These are phyloP conservation scores for Andricus quercusramuli DNA, from an alignment of 2,888 invertebrate genomes.

Conservation along the genomic window DNA sequence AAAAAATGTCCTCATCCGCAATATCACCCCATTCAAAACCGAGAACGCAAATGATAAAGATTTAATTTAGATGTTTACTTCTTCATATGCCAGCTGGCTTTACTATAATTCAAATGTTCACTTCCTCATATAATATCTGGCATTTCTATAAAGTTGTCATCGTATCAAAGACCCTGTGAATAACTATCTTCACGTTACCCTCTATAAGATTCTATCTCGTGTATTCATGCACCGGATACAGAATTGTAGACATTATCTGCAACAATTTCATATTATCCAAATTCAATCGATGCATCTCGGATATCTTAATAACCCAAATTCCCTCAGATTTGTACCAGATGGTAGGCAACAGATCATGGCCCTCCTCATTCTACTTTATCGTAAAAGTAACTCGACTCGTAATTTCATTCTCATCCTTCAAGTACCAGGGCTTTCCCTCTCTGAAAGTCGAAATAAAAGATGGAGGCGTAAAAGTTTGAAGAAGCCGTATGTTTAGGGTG, in stretches of 20 bases:
- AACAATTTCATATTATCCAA: conserved; percentile 7
- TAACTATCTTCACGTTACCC: not conserved
- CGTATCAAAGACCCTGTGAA: not conserved
- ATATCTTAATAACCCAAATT: conserved; percentile 9
- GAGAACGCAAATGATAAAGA: not conserved
- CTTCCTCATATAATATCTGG: not conserved
- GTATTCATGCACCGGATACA: not conserved
- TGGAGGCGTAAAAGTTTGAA: conserved; percentile 63
- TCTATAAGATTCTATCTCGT: conserved; percentile 21
- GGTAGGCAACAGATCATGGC: not conserved
- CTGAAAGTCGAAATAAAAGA: conserved; percentile 51
- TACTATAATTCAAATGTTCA: conserved; percentile 6
- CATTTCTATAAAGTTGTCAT: conserved; percentile 35
- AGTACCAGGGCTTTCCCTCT: conserved; percentile 20
- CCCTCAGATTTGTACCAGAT: conserved; percentile 10
- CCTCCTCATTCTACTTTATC: not conserved
- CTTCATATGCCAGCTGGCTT: not conserved
- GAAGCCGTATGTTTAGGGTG: conserved; percentile 59
- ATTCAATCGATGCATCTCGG: not conserved
- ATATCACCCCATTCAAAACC: not conserved
- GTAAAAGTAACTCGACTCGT: conserved; percentile 25
- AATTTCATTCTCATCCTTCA: conserved; percentile 39
- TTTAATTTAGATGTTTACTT: not conserved
- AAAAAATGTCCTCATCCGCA: not conserved
- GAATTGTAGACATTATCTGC: not conserved